A percentile compares a stretch with the other conserved stretches of the same genome.
Conservation (phyloP, 2,888 invertebrate species). For the Agrenia bidenticulata region DNA sequence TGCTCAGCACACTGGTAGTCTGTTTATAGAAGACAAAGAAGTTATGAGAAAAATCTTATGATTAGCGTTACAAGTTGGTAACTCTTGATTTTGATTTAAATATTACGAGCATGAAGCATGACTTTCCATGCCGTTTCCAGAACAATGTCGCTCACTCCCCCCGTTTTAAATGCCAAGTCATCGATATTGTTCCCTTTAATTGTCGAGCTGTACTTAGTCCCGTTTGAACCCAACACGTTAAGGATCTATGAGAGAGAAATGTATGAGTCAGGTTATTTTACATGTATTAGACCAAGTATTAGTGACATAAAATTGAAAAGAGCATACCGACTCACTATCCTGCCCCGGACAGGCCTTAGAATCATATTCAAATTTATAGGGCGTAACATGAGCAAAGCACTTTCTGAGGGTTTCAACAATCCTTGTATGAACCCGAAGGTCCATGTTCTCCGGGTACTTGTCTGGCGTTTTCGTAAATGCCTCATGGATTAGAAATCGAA, state of each 20-base stretch:
- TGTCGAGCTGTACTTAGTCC: background rate
- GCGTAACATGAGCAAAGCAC: constrained; percentile 12
- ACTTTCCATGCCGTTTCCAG: constrained; percentile 37
- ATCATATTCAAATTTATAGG: constrained; percentile 1
- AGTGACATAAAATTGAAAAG: no score
- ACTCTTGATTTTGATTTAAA: no score
- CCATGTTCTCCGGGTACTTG: constrained; percentile 23
- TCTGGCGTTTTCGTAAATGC: constrained; percentile 27
- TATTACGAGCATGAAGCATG: constrained; percentile 28
- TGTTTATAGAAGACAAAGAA: constrained; percentile 1
- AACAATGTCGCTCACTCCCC: constrained; percentile 14
- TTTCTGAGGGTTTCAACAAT: constrained; percentile 19
- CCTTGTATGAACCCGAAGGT: constrained; percentile 22
- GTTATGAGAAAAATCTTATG: no score
- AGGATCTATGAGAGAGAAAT: background rate
- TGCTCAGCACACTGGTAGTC: constrained; percentile 33
- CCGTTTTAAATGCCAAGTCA: constrained; percentile 9
- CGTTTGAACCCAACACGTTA: background rate
- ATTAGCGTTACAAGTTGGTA: no score
- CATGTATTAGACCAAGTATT: no score
- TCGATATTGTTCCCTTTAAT: background rate
- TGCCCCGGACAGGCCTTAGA: background rate
- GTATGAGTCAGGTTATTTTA: no score
- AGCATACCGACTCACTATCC: background rate
- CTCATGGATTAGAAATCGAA: constrained; percentile 29